Evolutionary conservation across 2,888 invertebrate species (phyloP).

Genomic region (Anoplius nigerrimus): DNA sequence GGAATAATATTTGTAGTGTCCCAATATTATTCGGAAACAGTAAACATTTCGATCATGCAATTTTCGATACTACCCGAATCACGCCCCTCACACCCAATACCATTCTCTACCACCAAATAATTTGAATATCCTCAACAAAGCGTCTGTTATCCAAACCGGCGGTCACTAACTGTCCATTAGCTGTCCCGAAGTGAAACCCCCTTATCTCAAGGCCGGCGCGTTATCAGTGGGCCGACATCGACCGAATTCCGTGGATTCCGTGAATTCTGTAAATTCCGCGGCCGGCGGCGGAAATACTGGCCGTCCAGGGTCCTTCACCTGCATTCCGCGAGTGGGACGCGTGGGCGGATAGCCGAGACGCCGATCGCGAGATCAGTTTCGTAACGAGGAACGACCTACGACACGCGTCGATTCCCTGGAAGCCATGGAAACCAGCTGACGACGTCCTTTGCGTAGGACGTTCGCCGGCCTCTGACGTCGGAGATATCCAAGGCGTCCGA

Average conservation of each 20-base stretch:
- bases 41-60: no score
- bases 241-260: slow-evolving; percentile 37
- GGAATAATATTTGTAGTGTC: no score
- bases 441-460: neutral
- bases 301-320: slow-evolving; percentile 40
- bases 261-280: no score
- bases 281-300: slow-evolving; percentile 19
- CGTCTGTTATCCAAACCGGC: slow-evolving; percentile 4
- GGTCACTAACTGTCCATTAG: slow-evolving; percentile 33
- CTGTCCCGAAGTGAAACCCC: slow-evolving; percentile 25
- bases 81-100: no score
- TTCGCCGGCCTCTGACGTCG: no score
- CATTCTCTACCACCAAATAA: no score
- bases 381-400: slow-evolving; percentile 35
- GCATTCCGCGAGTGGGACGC: slow-evolving; percentile 24
- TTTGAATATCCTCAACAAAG: no score
- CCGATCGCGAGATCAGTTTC: slow-evolving; percentile 1
- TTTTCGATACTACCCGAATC: no score
- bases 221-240: slow-evolving; percentile 32
- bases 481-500: no score
- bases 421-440: slow-evolving; percentile 39
- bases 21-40: no score
- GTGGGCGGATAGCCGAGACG: slow-evolving; percentile 1
- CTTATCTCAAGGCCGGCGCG: slow-evolving; percentile 37
- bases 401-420: slow-evolving; percentile 34